Conservation (phyloP, 2,113 vertebrate genomes). For the Dromaius novaehollandiae region DNA sequence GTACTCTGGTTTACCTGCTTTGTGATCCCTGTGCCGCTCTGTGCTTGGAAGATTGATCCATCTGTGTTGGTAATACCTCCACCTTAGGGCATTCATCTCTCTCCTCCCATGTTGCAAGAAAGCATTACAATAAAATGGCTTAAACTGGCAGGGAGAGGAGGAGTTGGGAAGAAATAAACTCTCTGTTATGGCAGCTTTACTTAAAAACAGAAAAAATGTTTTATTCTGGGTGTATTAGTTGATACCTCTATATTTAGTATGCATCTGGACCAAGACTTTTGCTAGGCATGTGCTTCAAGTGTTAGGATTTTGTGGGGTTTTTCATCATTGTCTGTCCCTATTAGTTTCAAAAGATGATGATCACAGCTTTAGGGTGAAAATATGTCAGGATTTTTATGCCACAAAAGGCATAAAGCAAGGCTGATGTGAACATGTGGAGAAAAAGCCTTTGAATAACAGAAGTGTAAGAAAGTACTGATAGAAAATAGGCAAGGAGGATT, state of each 20-base stretch:
- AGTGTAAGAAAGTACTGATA: conserved; percentile 35
- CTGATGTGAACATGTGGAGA: conserved; percentile 6
- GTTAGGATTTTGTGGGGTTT: background rate
- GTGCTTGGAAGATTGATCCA: conserved; percentile 56
- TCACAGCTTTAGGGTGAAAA: conserved; percentile 42
- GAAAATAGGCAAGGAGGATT: conserved; percentile 58
- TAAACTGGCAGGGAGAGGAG: background rate
- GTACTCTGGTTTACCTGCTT: conserved; percentile 38
- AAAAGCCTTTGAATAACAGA: conserved; percentile 54
- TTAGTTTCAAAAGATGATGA: conserved; percentile 46
- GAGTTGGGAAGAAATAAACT: conserved; percentile 44
- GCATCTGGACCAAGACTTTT: background rate
- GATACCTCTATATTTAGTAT: conserved; percentile 19
- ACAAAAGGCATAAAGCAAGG: background rate
- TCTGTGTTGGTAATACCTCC: conserved; percentile 49
- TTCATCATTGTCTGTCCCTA: background rate
- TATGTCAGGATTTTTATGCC: conserved; percentile 45
- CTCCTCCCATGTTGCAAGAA: conserved; percentile 50
- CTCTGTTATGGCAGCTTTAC: background rate
- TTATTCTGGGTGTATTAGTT: conserved; percentile 13
- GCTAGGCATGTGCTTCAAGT: background rate
- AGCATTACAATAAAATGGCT: conserved; percentile 16
- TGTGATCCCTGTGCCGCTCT: background rate
- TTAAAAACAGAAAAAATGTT: conserved; percentile 48
- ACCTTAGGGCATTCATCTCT: conserved; percentile 54